Base-by-base conservation (phyloP, 2,888 invertebrate species). In the Mechanitis messenoides region DNA sequence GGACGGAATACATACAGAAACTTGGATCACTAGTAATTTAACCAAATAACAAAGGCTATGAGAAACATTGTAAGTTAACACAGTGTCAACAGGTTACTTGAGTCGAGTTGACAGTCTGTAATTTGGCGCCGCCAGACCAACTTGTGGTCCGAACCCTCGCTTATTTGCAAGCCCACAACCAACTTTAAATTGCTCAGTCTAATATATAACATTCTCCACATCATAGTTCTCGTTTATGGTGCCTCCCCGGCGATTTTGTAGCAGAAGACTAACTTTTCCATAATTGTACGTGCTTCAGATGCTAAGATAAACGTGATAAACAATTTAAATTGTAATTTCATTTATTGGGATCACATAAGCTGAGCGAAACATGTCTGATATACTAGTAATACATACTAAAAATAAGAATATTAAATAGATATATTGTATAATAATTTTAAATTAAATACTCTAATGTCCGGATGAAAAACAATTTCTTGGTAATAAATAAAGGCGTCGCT, bases 11-110 rank as follows among this genome's bases (percentile, higher is more conserved):
- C 58, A 55, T 56, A 56, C 58, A 55, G 59, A 50, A 66, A 60
- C 59, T 65, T 68, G 66, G 61, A 71, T 72, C 74, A 78, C 74
- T 78, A 79, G 75, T 79, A 77, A 74, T 75, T 79, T 78, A 76
- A 75, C 77, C 73, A 76, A 74, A 74, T 79, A 80, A 81, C 80
- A 67, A 79, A 75, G 74, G 74, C 76, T 64, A 53, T 55, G 61
- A 65, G 81, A 81, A 79, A 75, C 71, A 74, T 71, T 74, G 74
- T 76, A 77, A 83, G 80, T 78, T 79, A 80, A 80, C 78, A 73
- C 72, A 79, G 76, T 80, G 84, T 84, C 88, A 89, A 87, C 87
- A 86, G 87, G 87, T 88, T 85, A 85, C 87, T 86, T 83, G 85
- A 87, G 84, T 79, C 76, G 76, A 85, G 81, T 81, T 82, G 83